Percentiles rank a stretch among this genome's conserved stretches.
phyloP scores from a whole-genome alignment of 2,888 invertebrate genomes.

The Pyrgus malvae region DNA sequence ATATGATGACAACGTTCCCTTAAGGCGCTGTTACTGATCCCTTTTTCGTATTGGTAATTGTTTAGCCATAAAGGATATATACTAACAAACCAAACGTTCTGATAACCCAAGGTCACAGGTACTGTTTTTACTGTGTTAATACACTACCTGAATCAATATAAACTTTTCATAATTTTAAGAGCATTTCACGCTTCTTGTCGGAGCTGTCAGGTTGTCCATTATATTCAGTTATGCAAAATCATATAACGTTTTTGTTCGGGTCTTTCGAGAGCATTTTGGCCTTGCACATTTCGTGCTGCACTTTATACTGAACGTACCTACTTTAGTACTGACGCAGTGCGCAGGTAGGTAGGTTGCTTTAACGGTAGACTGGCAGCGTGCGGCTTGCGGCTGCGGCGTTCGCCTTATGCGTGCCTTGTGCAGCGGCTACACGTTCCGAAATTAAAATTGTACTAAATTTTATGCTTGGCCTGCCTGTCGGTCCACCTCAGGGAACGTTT shows the following conservation, averaged over 20 bases:
- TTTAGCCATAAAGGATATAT: no score
- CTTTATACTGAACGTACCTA: slow-evolving; percentile 11
- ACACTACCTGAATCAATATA: neutral
- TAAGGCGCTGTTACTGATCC: no score
- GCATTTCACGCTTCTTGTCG: slow-evolving; percentile 1
- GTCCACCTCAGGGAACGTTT: no score
- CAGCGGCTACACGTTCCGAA: no score
- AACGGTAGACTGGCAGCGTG: slow-evolving; percentile 25
- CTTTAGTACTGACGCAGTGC: slow-evolving; percentile 18
- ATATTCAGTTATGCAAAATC: slow-evolving; percentile 7
- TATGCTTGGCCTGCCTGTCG: no score
- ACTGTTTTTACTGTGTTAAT: no score
- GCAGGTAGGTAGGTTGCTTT: slow-evolving; percentile 24
- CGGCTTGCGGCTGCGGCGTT: slow-evolving; percentile 5
- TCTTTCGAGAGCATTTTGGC: slow-evolving; percentile 17
- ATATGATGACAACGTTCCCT: no score
- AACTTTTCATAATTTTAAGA: neutral
- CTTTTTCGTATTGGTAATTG: no score
- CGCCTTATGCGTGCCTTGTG: neutral
- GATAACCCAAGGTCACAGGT: no score
- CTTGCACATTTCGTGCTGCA: slow-evolving; percentile 24
- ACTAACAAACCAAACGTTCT: neutral
- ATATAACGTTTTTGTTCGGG: slow-evolving; percentile 10
- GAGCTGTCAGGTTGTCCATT: slow-evolving; percentile 1
- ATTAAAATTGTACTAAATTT: no score